These are phyloP conservation scores for Typhlomys cinereus DNA, from an alignment of 2,113 vertebrate species.

Conservation along the genomic window DNA sequence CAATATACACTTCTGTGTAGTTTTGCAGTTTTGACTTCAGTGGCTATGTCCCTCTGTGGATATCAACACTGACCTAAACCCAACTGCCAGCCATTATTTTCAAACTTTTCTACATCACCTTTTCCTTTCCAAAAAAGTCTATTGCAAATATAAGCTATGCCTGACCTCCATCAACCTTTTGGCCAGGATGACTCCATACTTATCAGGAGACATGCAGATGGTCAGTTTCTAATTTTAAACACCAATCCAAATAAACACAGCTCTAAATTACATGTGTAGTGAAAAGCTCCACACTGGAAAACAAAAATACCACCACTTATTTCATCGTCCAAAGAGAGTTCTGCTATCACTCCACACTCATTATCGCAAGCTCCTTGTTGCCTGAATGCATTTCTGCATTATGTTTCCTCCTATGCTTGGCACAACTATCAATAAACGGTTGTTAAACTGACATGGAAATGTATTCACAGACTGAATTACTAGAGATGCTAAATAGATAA, in stretches of 20 bases:
- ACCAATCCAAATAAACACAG: slow-evolving; percentile 60
- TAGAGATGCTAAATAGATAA: slow-evolving; percentile 56
- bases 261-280: slow-evolving; percentile 60
- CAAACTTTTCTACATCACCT: slow-evolving; percentile 1
- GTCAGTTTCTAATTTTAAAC: slow-evolving; percentile 75
- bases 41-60: not conserved
- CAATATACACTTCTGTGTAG: not conserved
- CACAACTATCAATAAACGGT: slow-evolving; percentile 29
- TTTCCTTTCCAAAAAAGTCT: slow-evolving; percentile 50
- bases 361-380: not conserved
- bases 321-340: slow-evolving; percentile 37
- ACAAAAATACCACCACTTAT: slow-evolving; percentile 53
- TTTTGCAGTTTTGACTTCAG: slow-evolving; percentile 49
- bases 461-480: slow-evolving; percentile 17
- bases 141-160: slow-evolving; percentile 53
- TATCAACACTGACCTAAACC: not conserved
- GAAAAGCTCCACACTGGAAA: slow-evolving; percentile 22
- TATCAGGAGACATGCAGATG: slow-evolving; percentile 71
- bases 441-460: not conserved
- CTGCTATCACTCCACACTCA: not conserved
- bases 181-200: slow-evolving; percentile 57
- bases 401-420: not conserved
- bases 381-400: slow-evolving; percentile 49
- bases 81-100: slow-evolving; percentile 7
- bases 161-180: slow-evolving; percentile 54